Evolutionary conservation across 2,888 invertebrate species (phyloP), one percentile per base, ranked within the genome.

Genomic region (Epinotia nisella): DNA sequence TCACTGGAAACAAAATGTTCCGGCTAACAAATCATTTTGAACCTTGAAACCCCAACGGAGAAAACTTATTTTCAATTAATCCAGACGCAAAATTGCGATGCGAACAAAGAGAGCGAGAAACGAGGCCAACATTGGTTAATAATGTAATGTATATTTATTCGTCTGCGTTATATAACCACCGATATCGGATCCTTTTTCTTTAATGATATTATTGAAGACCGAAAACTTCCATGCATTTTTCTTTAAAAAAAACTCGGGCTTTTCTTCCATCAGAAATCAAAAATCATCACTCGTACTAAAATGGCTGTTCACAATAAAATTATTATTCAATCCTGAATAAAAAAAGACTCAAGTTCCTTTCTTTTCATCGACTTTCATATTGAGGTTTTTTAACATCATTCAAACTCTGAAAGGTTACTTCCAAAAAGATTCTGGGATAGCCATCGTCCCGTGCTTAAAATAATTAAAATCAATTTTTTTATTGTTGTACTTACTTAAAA

Each of bases 81-180:
- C 83, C 80, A 79, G 78, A 77, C 77, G 84, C 85, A 85, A 90
- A 89, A 90, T 89, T 88, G 89, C 87, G 90, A 85, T 88, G 87
- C 89, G 92, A 93, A 93, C 93, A 93, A 93, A 93, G 93, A 93
- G 93, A 93, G 89, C 90, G 89, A 87, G 90, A 91, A 93, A 92
- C 87, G 91, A 87, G 93, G 92, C 91, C 92, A 93, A 91, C 92
- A 92, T 93, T 93, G 90, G 93, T 92, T 93, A 93, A 93, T 93
- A 92, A 92, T 92, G 92, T 92, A 93, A 92, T 92, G 90, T 92
- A 91, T 92, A 92, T 93, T 92, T 92, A 92, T 92, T 92, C 89
- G 86, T 90, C 86, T 90, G 90, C 89, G 88, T 92, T 92, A 92
- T 88, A 92, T 87, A 78, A 80, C 74, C 69, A 84, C 85, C 82